These are phyloP conservation scores for Macrophya alboannulata DNA, from an alignment of 2,888 invertebrate genomes.

Conservation along the genomic window DNA sequence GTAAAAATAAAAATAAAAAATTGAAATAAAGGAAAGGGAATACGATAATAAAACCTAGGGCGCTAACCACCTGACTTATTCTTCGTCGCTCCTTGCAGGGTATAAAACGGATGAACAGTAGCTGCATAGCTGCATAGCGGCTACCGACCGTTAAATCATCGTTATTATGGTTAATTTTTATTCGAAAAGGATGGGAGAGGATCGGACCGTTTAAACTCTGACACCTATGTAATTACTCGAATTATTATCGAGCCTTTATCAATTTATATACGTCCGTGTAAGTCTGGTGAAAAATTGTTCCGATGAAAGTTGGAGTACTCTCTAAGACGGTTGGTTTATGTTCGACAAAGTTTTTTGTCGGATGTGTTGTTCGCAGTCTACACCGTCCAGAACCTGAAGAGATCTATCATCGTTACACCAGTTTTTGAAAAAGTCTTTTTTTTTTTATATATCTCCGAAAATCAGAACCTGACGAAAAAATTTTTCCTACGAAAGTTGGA, in stretches of 20 bases:
- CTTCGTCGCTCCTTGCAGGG: conserved; percentile 12
- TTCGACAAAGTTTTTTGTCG: background rate
- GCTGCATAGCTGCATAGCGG: background rate
- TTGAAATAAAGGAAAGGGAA: conserved; percentile 44
- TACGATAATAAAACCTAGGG: conserved; percentile 54
- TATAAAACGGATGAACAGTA: conserved; percentile 26
- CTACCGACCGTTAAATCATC: conserved; percentile 27
- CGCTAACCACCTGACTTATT: conserved; percentile 76
- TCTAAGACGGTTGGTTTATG: background rate
- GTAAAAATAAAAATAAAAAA: conserved; percentile 48
- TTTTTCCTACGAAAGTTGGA: background rate
- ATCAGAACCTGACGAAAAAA: background rate
- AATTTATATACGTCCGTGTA: background rate
- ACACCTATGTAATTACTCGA: background rate
- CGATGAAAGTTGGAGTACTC: background rate
- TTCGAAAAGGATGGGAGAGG: conserved; percentile 71
- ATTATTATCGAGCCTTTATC: conserved; percentile 62
- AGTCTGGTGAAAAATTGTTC: background rate
- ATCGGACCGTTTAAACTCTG: conserved; percentile 58
- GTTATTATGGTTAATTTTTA: conserved; percentile 71
- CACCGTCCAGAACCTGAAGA: background rate
- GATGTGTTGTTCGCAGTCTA: background rate
- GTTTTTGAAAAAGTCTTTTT: background rate
- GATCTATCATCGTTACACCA: background rate
- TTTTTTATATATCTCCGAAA: background rate